phyloP scores from a whole-genome alignment of 2,797 vertebrate genomes.

The Eremophila alpestris region DNA sequence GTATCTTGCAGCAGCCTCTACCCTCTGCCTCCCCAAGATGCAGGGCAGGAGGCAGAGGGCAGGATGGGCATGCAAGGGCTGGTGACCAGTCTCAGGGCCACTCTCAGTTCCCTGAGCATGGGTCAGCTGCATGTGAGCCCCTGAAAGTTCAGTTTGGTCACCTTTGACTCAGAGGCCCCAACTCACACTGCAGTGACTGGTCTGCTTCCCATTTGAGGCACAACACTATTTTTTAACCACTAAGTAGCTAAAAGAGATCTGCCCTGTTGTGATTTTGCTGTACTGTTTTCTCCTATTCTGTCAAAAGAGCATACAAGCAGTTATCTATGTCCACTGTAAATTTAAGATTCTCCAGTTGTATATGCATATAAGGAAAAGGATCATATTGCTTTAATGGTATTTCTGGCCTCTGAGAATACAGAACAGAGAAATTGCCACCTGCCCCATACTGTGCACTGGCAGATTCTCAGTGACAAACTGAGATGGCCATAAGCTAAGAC shows the following conservation, averaged over 20 bases:
- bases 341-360: background rate
- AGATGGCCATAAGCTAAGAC: background rate
- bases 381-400: background rate
- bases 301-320: background rate
- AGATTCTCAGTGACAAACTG: background rate
- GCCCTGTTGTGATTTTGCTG: background rate
- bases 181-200: rapidly evolving
- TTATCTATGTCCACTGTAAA: background rate
- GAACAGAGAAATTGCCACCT: background rate
- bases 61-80: background rate
- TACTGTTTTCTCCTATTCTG: background rate
- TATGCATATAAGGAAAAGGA: background rate
- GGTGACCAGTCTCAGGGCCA: rapidly evolving
- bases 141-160: background rate
- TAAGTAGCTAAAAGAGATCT: background rate
- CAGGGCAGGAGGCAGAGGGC: background rate
- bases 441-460: background rate
- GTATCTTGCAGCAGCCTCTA: background rate
- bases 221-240: background rate
- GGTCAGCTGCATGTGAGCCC: background rate
- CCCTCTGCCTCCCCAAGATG: rapidly evolving
- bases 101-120: background rate
- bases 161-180: background rate
- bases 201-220: background rate
- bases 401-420: background rate